Conservation (phyloP, 2,888 invertebrate genomes). For the Neria commutata region DNA sequence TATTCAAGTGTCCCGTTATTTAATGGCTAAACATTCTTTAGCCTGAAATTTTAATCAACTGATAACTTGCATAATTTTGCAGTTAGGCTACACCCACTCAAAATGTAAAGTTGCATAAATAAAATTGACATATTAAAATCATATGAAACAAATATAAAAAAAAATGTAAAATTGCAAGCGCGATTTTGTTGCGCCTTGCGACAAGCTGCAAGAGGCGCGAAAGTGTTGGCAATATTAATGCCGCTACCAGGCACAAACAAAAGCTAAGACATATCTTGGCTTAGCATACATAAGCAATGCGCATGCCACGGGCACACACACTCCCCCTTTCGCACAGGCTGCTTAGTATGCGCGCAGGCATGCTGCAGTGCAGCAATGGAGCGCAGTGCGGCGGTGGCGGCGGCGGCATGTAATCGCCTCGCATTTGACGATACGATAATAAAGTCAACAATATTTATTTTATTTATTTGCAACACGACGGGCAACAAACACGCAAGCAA, state of each 20-base stretch:
- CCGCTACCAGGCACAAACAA: neutral
- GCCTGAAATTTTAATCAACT: too few species aligned
- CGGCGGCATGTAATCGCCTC: slow-evolving; percentile 16
- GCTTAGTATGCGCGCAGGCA: slow-evolving; percentile 28
- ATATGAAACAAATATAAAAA: too few species aligned
- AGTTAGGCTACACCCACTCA: too few species aligned
- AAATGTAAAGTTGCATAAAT: slow-evolving; percentile 44
- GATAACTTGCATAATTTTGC: too few species aligned
- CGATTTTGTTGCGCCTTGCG: slow-evolving; percentile 44
- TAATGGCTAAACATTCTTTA: too few species aligned
- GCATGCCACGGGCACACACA: too few species aligned
- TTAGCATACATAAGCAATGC: neutral
- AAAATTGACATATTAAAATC: slow-evolving; percentile 53
- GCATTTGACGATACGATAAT: slow-evolving; percentile 5
- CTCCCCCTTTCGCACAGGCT: too few species aligned
- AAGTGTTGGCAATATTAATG: slow-evolving; percentile 50
- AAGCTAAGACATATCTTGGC: slow-evolving; percentile 27
- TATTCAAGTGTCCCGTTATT: too few species aligned
- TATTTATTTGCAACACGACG: neutral
- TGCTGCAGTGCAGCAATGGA: neutral
- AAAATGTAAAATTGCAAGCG: slow-evolving; percentile 49
- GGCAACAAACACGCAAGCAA: slow-evolving; percentile 1
- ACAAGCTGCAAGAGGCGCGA: slow-evolving; percentile 29
- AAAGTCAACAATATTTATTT: slow-evolving; percentile 12
- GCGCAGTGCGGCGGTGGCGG: neutral